A percentile compares a stretch with the other conserved stretches of the same genome.
These are phyloP conservation scores for Acanthurus leucopareius DNA, from an alignment of 2,797 vertebrate species.

Conservation along the genomic window DNA sequence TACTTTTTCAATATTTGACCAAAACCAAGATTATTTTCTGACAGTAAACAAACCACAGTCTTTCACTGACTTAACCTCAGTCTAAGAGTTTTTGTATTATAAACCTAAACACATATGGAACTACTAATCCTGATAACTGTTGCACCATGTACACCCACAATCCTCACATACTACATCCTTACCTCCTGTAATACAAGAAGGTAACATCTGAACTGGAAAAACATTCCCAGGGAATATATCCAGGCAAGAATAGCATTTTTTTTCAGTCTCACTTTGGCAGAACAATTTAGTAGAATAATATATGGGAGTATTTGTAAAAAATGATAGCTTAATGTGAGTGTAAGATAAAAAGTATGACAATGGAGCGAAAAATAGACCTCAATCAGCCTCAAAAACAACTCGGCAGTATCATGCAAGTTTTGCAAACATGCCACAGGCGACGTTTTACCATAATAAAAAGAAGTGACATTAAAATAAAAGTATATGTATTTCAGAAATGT, in stretches of 20 bases:
- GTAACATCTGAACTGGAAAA: neutral
- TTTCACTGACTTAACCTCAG: neutral
- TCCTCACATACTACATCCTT: neutral
- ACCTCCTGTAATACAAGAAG: neutral
- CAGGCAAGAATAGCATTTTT: neutral
- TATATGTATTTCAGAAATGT: slow-evolving; percentile 5
- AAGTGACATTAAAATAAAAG: slow-evolving; percentile 6
- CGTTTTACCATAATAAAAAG: slow-evolving; percentile 2
- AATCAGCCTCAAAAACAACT: slow-evolving; percentile 3
- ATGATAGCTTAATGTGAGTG: neutral
- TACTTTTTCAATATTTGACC: neutral
- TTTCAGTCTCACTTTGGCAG: neutral
- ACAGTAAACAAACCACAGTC: neutral
- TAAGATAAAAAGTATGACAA: neutral
- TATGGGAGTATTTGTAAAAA: neutral
- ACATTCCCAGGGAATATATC: neutral
- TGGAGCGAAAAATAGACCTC: neutral
- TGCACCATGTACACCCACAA: neutral
- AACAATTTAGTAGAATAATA: neutral
- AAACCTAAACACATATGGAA: neutral
- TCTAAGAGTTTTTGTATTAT: neutral
- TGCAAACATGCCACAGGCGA: neutral
- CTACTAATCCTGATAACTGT: neutral
- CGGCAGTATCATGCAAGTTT: neutral
- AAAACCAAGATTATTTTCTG: neutral